Base-by-base conservation (phyloP, 2,113 vertebrate genomes). In the Speoplatyrhinus poulsoni region DNA sequence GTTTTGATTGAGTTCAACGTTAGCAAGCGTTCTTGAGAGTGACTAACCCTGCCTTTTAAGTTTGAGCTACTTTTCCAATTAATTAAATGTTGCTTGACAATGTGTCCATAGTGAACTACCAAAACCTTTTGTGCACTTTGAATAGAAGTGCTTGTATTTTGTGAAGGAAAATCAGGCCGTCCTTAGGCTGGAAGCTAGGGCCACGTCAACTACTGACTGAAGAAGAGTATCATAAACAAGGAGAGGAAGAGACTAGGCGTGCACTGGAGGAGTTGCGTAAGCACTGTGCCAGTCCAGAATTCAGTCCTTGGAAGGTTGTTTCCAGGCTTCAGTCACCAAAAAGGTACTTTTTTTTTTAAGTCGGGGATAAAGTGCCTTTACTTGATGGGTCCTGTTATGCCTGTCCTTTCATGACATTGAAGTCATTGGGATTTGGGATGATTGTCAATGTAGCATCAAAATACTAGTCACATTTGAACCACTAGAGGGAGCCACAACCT, bases 251-350 rank as follows among this genome's bases (percentile, higher is more conserved):
- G 91, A 99, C 98, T 0, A 87, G 73, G 33, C 94, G 55, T 9
- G 95, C 96, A 33, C 91, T 99, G 12, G 94, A 95, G 1, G 92
- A 96, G 26, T 92, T 99, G 55, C 90, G 95, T 32, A 90, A 79
- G 50, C 87, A 87, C 85, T 99, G 97, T 82, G 86, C 56, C 68
- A 99, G 97, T 88, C 96, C 97, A 0, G 93, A 96, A 1, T 96
- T 94, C 88, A 93, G 92, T 33, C 89, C 95, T 1, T 99, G 98
- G 98, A 95, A 89, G 58, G 62, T 90, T 0, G 88, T 99, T 52
- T 95, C 96, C 77, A 93, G 96, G 72, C 93, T 99, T 52, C 94
- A 94, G 77, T 96, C 94, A 46, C 98, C 98, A 3, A 96, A 96
- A 87, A 96, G 98, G 98, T 99, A 88, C 12, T 0, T n/a, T 2